Evolutionary conservation across 2,113 vertebrate species (phyloP), one percentile per base, ranked within the genome.

Genomic region (Myotis brandtii): DNA sequence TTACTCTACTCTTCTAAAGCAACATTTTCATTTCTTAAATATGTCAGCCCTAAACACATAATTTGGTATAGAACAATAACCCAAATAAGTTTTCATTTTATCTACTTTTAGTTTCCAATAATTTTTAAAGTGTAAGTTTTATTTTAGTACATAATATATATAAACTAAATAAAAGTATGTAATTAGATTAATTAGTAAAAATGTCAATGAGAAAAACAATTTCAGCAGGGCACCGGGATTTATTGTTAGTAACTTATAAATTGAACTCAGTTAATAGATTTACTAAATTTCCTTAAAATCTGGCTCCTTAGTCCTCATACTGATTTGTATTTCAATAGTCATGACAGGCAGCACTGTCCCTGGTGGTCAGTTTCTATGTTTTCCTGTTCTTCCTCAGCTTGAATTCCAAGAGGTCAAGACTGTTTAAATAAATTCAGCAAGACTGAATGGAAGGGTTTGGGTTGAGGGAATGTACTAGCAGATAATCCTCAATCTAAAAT

Each of bases 111-210:
- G 27, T 95, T 90, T 77, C 0, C 5, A 14, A 27, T 50, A 50
- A 40, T 56, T 87, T 88, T 80, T 54, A 83, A 95, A 72, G 13
- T 23, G 48, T 7, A 43, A 52, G 3, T 66, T 94, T 94, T 83
- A 46, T 92, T 95, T 91, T 72, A 67, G 3, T 83, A 9, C 2
- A 43, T 34, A 34, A 64, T 10, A 1, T 43, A 43, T 43, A 50
- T 54, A 87, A 52, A 69, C 50, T 62, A 69, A 75, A 96, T 32
- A 88, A 89, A 93, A 87, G 46, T 69, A 82, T 89, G 23, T 13
- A 40, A 40, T 59, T 82, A 72, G 34, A 59, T 67, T 79, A 70
- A 64, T 59, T 72, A 75, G 18, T n/a, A 62, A 93, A 91, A 77
- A 10, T 46, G 59, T 72, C 82, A 91, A 75, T n/a, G 8, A 76